Evolutionary conservation across 1,140 invertebrate genomes (phyloP), one percentile per base, ranked within the genome.

Genomic region (Microplitis demolitor): DNA sequence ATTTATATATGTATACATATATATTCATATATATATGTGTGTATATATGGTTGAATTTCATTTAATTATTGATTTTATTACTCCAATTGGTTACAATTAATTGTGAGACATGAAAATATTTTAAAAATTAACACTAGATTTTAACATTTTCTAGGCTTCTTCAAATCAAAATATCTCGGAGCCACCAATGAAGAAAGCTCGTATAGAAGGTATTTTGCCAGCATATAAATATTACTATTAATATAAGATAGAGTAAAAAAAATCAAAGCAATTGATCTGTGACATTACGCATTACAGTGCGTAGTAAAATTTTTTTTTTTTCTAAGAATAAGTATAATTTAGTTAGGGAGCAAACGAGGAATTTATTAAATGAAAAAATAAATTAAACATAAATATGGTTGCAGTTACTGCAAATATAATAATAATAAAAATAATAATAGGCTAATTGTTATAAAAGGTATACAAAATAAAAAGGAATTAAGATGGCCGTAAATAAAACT

Each of bases 171-270:
- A 81, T 69, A 85, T 72, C 60, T 66, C 74, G 54, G 85, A 87
- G 58, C 82, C 82, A 60, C 79, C 78, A 9, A 75, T 45, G 53
- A 87, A 87, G 76, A 86, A 84, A 73, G 66, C 69, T n/a, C 79
- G 82, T 80, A 66, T 80, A 45, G 85, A 87, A 87, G 85, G 85
- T 87, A 87, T 75, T 79, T 87, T 85, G 81, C 85, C 81, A 80
- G 6, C 8, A 45, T 45, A 45, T 80, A 67, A 24, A 74, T 76
- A 24, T 51, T 16, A 51, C 14, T 9, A 61, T 66, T 79, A 63
- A 56, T 34, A 53, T 64, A 54, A 66, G 14, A 3, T 60, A 60
- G 69, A 76, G 66, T 73, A 68, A 73, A 77, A 77, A 78, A 77
- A 80, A 82, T 76, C 76, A 77, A 79, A 69, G 64, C 71, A 74